Conservation (phyloP, 2,888 invertebrate genomes). For the Megamerina dolium region DNA sequence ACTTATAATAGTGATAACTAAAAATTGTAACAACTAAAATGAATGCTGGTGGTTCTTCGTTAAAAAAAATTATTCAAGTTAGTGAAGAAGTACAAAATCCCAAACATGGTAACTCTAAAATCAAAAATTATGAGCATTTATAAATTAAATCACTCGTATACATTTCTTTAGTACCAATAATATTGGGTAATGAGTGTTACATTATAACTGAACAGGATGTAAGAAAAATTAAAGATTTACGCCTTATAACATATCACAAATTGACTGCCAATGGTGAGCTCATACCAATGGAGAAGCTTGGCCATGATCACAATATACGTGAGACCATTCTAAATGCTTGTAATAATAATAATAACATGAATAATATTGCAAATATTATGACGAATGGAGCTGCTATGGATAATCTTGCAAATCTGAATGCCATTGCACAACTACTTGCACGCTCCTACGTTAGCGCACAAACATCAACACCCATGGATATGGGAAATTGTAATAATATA, state of each 20-base stretch:
- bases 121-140: not conserved
- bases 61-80: slow-evolving; percentile 31
- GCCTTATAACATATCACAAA: slow-evolving; percentile 29
- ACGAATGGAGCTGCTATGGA: too few species aligned
- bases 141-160: too few species aligned
- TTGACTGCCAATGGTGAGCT: slow-evolving; percentile 26
- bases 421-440: too few species aligned
- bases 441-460: too few species aligned
- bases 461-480: not conserved
- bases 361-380: too few species aligned
- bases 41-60: slow-evolving; percentile 15
- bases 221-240: slow-evolving; percentile 35
- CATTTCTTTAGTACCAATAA: slow-evolving; percentile 38
- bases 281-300: slow-evolving; percentile 18
- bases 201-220: slow-evolving; percentile 41
- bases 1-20: too few species aligned
- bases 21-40: too few species aligned
- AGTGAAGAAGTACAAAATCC: slow-evolving; percentile 33
- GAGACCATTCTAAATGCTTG: too few species aligned
- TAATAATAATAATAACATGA: too few species aligned
- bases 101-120: slow-evolving; percentile 28
- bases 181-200: slow-evolving; percentile 34
- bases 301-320: slow-evolving; percentile 14
- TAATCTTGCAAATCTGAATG: too few species aligned
- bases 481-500: not conserved